phyloP scores from a whole-genome alignment of 2,113 vertebrate genomes.

The Chunga burmeisteri region DNA sequence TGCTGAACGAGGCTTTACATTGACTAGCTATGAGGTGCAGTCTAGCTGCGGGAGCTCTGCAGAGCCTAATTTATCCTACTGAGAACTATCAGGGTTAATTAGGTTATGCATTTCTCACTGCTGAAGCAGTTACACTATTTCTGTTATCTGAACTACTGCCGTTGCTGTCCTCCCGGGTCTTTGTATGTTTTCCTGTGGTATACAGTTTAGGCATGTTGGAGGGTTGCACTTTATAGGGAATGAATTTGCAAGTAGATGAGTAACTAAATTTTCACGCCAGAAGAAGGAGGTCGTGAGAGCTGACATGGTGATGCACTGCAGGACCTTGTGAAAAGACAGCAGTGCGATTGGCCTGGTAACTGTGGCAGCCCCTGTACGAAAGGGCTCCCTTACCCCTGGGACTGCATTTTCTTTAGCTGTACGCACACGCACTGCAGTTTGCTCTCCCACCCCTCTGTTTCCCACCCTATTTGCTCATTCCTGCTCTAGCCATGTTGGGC shows the following conservation, averaged over 20 bases:
- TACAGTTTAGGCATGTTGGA: not conserved
- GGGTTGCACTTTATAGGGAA: not conserved
- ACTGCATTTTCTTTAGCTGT: not conserved
- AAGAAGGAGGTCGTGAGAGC: not conserved
- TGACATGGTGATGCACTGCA: not conserved
- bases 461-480: not conserved
- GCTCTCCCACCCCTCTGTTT: not conserved
- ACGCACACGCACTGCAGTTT: fast-evolving
- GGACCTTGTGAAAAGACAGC: not conserved
- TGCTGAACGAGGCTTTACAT: not conserved
- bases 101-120: not conserved
- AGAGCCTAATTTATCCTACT: not conserved
- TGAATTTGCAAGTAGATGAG: not conserved
- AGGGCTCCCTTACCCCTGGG: not conserved
- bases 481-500: not conserved
- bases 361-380: not conserved
- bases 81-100: not conserved
- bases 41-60: not conserved
- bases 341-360: not conserved
- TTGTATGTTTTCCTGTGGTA: not conserved
- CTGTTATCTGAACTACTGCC: not conserved
- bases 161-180: not conserved
- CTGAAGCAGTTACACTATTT: not conserved
- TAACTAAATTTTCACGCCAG: not conserved
- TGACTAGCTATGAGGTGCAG: not conserved